Evolutionary conservation across 2,113 vertebrate genomes (phyloP), one percentile per base, ranked within the genome.

Genomic region (Pseudorasbora parva): DNA sequence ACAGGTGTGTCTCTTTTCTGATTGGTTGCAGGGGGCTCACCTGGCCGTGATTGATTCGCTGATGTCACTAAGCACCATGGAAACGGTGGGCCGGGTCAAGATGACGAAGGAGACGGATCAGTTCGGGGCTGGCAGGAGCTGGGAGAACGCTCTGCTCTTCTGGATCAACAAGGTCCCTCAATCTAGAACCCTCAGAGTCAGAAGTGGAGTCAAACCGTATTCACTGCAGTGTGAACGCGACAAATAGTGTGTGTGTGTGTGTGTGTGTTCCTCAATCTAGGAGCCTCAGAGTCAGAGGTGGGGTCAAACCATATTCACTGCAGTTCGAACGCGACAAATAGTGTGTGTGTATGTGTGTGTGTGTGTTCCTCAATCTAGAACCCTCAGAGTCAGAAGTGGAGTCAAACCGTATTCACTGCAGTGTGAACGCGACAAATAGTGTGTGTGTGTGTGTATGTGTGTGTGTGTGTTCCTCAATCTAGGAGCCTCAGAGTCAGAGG

Each of bases 131-230:
- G 90, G 89, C 5, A 76, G 88, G 17, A 93, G 92, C 4, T 93
- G 95, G 95, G 97, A 98, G 89, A 95, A 95, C 25, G 94, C 94
- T 2, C 91, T 98, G 33, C 93, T 97, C 37, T 94, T 94, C 89
- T 98, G 97, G 97, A 95, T 97, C 88, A 96, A 97, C 91, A 93
- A 92, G 95, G 97, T 98, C 74, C 51, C 19, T 76, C 14, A 21
- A 2, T 51, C 74, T 62, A 54, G 41, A 84, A 27, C 33, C 33
- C 49, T 51, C 45, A 14, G 4, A 5, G 25, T 30, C 60, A 33
- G 62, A 33, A 68, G 64, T 68, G 64, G 30, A 37, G 64, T 68
- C 30, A 37, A 37, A 37, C 64, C 30, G 8, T 17, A 37, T 68
- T 21, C 2, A 37, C 8, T 37, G 30, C 17, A 10, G 64, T 68